Evolutionary conservation across 2,888 invertebrate genomes (phyloP).

Genomic region (Leptogaster cylindrica): DNA sequence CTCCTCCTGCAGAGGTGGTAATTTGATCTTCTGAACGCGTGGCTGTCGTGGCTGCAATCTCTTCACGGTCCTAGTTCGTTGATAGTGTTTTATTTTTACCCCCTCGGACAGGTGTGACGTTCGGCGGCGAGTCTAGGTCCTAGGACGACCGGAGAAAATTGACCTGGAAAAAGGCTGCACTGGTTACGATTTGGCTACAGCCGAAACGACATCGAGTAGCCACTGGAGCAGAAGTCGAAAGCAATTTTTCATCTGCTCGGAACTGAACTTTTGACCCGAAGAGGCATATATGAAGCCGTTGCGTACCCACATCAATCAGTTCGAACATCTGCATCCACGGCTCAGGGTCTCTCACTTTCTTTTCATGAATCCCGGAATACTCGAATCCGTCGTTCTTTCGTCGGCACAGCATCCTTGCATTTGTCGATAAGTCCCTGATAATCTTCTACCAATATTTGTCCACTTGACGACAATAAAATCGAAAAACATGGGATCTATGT

Average conservation of each 20-base stretch:
- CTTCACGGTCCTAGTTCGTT: not conserved
- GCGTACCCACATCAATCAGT: conserved; percentile 28
- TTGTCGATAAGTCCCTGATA: conserved; percentile 19
- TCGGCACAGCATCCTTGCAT: not conserved
- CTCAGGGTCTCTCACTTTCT: conserved; percentile 1
- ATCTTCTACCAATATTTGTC: conserved; percentile 27
- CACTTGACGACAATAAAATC: conserved; percentile 36
- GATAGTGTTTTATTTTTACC: not conserved
- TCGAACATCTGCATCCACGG: conserved; percentile 16
- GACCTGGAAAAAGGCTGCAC: not conserved
- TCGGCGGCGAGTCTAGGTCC: not conserved
- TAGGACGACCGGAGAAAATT: not conserved
- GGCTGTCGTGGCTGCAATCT: conserved; percentile 26
- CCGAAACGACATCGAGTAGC: conserved; percentile 8
- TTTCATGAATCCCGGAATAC: not conserved
- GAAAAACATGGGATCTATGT: conserved; percentile 13
- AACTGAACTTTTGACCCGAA: conserved; percentile 2
- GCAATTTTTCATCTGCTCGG: conserved; percentile 18
- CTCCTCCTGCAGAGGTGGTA: not conserved
- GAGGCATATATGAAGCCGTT: not conserved
- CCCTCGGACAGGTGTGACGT: conserved; percentile 29
- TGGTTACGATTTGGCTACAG: conserved; percentile 9
- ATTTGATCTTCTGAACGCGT: conserved; percentile 23
- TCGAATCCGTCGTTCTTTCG: not conserved
- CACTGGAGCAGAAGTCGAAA: conserved; percentile 29